These are phyloP conservation scores for Enoplosus armatus DNA, from an alignment of 2,797 vertebrate species.

Conservation along the genomic window DNA sequence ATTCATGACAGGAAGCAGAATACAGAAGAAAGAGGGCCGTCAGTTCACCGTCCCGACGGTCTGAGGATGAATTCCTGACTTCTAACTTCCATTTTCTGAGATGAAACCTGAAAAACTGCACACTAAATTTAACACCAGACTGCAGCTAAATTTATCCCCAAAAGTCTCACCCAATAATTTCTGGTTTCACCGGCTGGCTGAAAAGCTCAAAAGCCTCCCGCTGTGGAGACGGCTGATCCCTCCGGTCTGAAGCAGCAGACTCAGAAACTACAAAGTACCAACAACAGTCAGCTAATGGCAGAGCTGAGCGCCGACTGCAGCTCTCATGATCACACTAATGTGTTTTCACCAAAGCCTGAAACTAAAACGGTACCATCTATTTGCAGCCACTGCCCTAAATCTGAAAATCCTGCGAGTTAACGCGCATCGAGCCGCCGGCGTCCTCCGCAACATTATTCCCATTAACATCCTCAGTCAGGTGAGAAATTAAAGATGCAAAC, in stretches of 20 bases:
- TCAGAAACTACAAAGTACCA: slow-evolving; percentile 8
- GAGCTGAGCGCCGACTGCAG: slow-evolving; percentile 2
- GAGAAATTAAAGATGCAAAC: slow-evolving; percentile 29
- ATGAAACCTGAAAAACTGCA: too few species aligned
- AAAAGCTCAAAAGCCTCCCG: neutral
- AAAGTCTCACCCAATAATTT: slow-evolving; percentile 15
- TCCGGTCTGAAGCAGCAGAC: slow-evolving; percentile 4
- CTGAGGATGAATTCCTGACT: too few species aligned
- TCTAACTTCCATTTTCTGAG: too few species aligned
- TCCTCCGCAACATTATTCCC: slow-evolving; percentile 1
- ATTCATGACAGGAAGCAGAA: too few species aligned
- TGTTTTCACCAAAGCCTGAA: neutral
- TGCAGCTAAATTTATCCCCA: slow-evolving; percentile 18
- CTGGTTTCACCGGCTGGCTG: neutral
- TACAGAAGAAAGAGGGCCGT: too few species aligned
- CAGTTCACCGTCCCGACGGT: too few species aligned
- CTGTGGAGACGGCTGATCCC: slow-evolving; percentile 5
- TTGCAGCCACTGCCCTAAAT: slow-evolving; percentile 44
- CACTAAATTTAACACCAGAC: neutral
- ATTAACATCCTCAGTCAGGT: slow-evolving; percentile 33
- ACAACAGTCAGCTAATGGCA: neutral
- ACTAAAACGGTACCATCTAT: slow-evolving; percentile 5
- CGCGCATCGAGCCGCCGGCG: neutral
- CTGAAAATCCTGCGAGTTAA: slow-evolving; percentile 25
- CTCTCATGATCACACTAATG: neutral